Conservation (phyloP, 2,797 vertebrate genomes). For the Epinephelus coioides region DNA sequence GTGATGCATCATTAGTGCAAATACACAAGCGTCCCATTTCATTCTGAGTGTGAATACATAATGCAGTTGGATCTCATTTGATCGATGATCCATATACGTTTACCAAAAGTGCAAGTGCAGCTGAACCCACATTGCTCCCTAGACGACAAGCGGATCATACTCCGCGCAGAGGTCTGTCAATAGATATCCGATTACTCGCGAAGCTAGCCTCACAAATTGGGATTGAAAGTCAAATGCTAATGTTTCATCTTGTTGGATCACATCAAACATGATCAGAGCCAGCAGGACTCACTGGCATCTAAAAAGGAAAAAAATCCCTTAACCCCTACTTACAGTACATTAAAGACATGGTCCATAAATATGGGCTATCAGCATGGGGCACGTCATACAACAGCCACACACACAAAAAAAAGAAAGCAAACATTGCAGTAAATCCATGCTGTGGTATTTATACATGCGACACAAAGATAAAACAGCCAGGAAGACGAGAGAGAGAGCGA, state of each 20-base stretch:
- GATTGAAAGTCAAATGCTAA: conserved; percentile 59
- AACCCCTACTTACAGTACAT: conserved; percentile 37
- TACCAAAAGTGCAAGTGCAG: conserved; percentile 20
- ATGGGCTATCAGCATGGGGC: conserved; percentile 34
- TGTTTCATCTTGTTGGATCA: conserved; percentile 57
- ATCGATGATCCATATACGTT: conserved; percentile 4
- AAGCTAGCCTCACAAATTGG: conserved; percentile 53
- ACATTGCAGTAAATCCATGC: conserved; percentile 45
- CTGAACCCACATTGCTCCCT: conserved; percentile 36
- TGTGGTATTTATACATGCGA: conserved; percentile 59
- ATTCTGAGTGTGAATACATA: conserved; percentile 1
- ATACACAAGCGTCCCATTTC: conserved; percentile 19
- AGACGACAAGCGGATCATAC: conserved; percentile 48
- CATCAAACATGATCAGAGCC: conserved; percentile 50
- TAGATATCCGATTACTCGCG: conserved; percentile 62
- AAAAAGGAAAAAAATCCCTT: conserved; percentile 29
- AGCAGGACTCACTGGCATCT: conserved; percentile 29
- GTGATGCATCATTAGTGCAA: background rate
- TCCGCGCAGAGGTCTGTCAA: conserved; percentile 24
- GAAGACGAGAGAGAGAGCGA: conserved; percentile 41
- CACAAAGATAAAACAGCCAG: conserved; percentile 48
- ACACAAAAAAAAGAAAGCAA: conserved; percentile 20
- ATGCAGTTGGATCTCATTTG: conserved; percentile 1
- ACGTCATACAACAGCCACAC: conserved; percentile 7
- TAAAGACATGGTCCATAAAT: conserved; percentile 46